Evolutionary conservation across 1,140 invertebrate species (phyloP), one percentile per base, ranked within the genome.

Genomic region (Pogonomyrmex californicus): DNA sequence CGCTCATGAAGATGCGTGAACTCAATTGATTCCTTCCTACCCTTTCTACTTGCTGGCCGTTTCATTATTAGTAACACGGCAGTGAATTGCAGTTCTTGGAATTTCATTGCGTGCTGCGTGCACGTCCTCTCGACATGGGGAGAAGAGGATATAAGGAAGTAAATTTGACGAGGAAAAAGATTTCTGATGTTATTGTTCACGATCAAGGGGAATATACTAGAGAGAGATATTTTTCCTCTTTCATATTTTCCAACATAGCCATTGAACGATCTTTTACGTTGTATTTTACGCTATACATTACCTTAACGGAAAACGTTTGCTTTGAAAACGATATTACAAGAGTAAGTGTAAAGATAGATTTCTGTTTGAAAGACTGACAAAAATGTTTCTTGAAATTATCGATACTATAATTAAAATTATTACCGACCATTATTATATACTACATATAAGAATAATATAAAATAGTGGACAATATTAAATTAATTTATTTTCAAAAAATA

Each of bases 11-110:
- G 1, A 54, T 75, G 41, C 38, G 62, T 60, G 33, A 44, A 60
- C 38, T n/a, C 51, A 73, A 83, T 82, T 83, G 79, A 83, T 75
- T 7, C 30, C 41, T 73, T 83, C 4, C 17, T 71, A 58, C 51
- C 33, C 36, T 66, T 54, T 17, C 62, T 68, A 4, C 4, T 7
- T 62, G 17, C 17, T 23, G 23, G 14, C 14, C 0, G 3, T 47
- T 83, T 60, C 33, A 62, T 83, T 83, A 75, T 83, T 83, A 62
- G 44, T 38, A 54, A 83, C 17, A 71, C 17, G 30, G 30, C 62
- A n/a, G 30, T 33, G 17, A 33, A 30, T 23, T 23, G 23, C 23
- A 33, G 5, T 71, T 23, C 23, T 6, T 58, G 51, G 41, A 71
- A 71, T 10, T 71, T 58, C 2, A n/a, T 82, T 56, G 54, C 36